phyloP scores from a whole-genome alignment of 1,140 invertebrate species.

The Drosophila sulfurigaster region DNA sequence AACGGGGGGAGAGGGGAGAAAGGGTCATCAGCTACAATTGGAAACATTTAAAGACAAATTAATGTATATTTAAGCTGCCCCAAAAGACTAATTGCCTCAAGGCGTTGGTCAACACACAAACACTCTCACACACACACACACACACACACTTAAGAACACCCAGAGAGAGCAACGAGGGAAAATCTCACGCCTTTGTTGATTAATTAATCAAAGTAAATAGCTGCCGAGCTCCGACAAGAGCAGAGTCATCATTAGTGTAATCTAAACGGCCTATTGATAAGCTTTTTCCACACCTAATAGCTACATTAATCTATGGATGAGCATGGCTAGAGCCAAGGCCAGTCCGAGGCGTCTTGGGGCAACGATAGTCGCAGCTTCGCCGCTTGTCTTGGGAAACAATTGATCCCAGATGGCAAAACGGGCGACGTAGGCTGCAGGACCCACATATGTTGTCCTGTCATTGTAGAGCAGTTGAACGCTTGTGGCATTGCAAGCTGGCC shows the following conservation, averaged over 20 bases:
- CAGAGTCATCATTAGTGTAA: slow-evolving; percentile 67
- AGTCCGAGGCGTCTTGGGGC: slow-evolving; percentile 64
- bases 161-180: slow-evolving; percentile 21
- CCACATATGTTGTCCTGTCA: slow-evolving; percentile 36
- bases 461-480: slow-evolving; percentile 54
- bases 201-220: slow-evolving; percentile 83
- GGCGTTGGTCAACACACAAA: slow-evolving; percentile 36
- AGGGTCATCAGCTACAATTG: slow-evolving; percentile 20
- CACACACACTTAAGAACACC: background rate
- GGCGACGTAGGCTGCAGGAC: slow-evolving; percentile 34
- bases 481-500: slow-evolving; percentile 52
- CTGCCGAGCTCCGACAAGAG: slow-evolving; percentile 38
- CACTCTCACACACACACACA: slow-evolving; percentile 10
- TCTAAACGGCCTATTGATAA: slow-evolving; percentile 83
- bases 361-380: slow-evolving; percentile 18
- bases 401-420: slow-evolving; percentile 71
- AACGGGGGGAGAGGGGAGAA: slow-evolving; percentile 21
- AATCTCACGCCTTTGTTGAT: slow-evolving; percentile 79
- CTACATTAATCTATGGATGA: slow-evolving; percentile 67
- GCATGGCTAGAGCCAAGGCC: slow-evolving; percentile 75
- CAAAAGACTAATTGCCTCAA: slow-evolving; percentile 72
- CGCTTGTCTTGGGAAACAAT: slow-evolving; percentile 60
- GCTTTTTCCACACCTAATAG: slow-evolving; percentile 78
- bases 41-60: slow-evolving; percentile 78
- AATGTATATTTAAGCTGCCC: slow-evolving; percentile 80